A percentile compares a stretch with the other conserved stretches of the same genome.
Conservation (phyloP, 53 echinoderm and acorn worm genomes). For the Stichopus horrens region DNA sequence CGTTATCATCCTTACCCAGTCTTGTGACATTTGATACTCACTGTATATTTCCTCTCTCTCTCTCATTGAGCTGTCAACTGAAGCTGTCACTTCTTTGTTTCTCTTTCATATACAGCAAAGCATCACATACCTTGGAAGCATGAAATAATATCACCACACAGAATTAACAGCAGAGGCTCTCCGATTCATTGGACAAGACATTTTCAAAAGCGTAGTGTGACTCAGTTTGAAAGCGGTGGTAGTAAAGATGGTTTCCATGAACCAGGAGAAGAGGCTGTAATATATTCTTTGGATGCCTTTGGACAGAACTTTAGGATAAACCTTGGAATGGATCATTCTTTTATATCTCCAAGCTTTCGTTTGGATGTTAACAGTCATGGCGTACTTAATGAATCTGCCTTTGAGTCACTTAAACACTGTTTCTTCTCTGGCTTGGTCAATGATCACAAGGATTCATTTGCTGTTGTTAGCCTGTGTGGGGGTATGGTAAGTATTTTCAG, state of each 20-base stretch:
- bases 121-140: slow-evolving; percentile 13
- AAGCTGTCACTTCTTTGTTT: neutral
- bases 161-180: slow-evolving; percentile 24
- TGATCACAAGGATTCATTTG: slow-evolving; percentile 72
- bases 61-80: too few relatives aligned
- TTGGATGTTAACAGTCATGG: slow-evolving; percentile 77
- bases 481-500: slow-evolving; percentile 80
- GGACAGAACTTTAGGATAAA: slow-evolving; percentile 76
- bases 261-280: slow-evolving; percentile 10
- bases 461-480: slow-evolving; percentile 85
- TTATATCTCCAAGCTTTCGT: slow-evolving; percentile 75
- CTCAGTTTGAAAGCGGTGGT: slow-evolving; percentile 8
- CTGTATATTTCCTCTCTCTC: too few relatives aligned
- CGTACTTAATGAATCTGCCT: slow-evolving; percentile 40
- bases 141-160: slow-evolving; percentile 27
- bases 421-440: slow-evolving; percentile 86
- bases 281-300: slow-evolving; percentile 72
- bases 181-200: slow-evolving; percentile 32
- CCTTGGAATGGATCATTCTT: slow-evolving; percentile 69
- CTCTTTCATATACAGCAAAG: neutral
- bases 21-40: too few relatives aligned
- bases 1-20: too few relatives aligned
- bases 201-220: slow-evolving; percentile 36
- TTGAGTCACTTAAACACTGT: slow-evolving; percentile 64
- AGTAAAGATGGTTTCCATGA: neutral